These are phyloP conservation scores for Bostrychus sinensis DNA, from an alignment of 2,113 vertebrate genomes.

Conservation along the genomic window DNA sequence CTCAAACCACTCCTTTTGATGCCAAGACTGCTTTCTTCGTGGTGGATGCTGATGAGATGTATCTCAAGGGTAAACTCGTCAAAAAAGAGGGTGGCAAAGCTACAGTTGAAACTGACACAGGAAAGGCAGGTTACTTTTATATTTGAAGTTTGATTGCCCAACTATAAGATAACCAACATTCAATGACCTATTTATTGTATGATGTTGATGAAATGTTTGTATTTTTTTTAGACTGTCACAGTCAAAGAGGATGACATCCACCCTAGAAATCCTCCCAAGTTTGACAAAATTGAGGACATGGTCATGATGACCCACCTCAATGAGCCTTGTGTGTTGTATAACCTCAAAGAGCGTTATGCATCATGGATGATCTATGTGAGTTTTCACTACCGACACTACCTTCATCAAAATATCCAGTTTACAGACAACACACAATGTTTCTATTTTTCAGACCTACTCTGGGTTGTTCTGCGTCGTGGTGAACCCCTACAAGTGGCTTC, in stretches of 20 bases:
- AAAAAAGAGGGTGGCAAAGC: conserved; percentile 65
- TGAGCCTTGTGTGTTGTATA: conserved; percentile 67
- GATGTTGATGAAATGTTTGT: not conserved
- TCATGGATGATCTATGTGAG: conserved; percentile 90
- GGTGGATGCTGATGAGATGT: conserved; percentile 50
- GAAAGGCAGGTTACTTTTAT: conserved; percentile 33
- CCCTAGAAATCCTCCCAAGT: conserved; percentile 80
- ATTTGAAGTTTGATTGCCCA: not conserved
- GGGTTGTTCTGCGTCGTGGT: conserved; percentile 87
- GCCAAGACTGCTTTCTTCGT: conserved; percentile 66
- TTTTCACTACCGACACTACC: not conserved
- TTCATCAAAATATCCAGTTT: not conserved
- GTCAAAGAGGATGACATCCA: conserved; percentile 77
- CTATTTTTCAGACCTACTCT: conserved; percentile 81
- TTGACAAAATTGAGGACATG: conserved; percentile 88
- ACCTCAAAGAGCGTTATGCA: conserved; percentile 87
- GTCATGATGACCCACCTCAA: conserved; percentile 90
- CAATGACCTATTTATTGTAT: conserved; percentile 9
- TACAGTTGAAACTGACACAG: conserved; percentile 53
- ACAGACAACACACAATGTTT: not conserved
- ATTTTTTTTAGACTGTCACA: conserved; percentile 32
- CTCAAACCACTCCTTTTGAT: conserved; percentile 62
- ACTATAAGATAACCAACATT: not conserved
- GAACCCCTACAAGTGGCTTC: conserved; percentile 90
- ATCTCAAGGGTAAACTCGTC: conserved; percentile 61